These are phyloP conservation scores for Gymnobelideus leadbeateri DNA, from an alignment of 2,113 vertebrate genomes.

Conservation along the genomic window DNA sequence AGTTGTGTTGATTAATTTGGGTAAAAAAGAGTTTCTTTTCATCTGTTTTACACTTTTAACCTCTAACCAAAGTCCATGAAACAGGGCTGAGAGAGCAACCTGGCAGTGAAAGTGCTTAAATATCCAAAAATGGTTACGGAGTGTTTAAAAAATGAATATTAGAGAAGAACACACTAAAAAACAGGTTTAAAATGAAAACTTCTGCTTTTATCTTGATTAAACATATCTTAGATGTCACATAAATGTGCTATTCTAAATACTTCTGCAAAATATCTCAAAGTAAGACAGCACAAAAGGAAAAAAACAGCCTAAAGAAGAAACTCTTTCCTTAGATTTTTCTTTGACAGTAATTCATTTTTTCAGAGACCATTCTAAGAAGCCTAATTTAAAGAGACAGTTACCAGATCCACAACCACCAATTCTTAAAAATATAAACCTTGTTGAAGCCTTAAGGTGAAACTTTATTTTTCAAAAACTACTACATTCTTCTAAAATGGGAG, in stretches of 20 bases:
- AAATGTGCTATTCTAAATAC: neutral
- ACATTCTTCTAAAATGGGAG: neutral
- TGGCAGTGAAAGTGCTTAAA: neutral
- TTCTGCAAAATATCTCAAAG: neutral
- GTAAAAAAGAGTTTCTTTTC: slow-evolving; percentile 26
- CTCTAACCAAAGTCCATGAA: slow-evolving; percentile 37
- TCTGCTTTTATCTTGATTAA: neutral
- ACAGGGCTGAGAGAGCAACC: neutral
- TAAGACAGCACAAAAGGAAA: neutral
- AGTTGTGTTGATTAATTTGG: neutral
- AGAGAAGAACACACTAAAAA: neutral
- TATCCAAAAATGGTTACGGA: slow-evolving; percentile 30
- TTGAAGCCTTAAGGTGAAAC: neutral
- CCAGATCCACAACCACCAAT: neutral
- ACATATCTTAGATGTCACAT: neutral
- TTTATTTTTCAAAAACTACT: neutral
- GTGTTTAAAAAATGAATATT: neutral
- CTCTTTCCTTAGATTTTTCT: neutral
- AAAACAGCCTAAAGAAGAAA: neutral
- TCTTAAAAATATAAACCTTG: neutral
- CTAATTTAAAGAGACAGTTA: neutral
- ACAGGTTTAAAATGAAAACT: neutral
- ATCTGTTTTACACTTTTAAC: slow-evolving; percentile 50
- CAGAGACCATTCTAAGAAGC: neutral
- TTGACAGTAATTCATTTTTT: neutral